phyloP scores from a whole-genome alignment of 2,113 vertebrate genomes.

The Carassius carassius region DNA sequence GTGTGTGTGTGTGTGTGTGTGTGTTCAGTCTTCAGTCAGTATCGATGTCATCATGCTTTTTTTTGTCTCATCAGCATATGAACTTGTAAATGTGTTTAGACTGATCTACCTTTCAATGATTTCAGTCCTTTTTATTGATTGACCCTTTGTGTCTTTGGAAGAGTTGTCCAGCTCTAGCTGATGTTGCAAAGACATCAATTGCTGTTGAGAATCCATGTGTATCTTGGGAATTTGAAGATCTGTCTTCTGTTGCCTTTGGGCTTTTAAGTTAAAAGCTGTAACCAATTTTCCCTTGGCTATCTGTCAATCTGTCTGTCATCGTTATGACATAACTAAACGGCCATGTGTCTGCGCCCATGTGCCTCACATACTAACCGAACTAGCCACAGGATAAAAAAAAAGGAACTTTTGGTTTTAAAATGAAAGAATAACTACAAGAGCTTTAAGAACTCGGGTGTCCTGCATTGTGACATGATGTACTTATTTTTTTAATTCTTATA shows the following conservation, averaged over 20 bases:
- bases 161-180: conserved; percentile 22
- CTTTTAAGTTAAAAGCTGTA: conserved; percentile 35
- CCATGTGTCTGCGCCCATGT: neutral
- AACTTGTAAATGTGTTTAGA: conserved; percentile 44
- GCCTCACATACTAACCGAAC: neutral
- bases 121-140: conserved; percentile 28
- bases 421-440: neutral
- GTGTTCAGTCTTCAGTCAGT: conserved; percentile 15
- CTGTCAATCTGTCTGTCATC: conserved; percentile 33
- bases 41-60: conserved; percentile 8
- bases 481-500: too few species aligned
- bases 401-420: neutral
- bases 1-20: neutral
- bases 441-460: neutral
- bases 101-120: conserved; percentile 44
- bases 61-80: conserved; percentile 33
- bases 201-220: conserved; percentile 17
- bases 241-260: conserved; percentile 26
- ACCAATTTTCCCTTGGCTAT: conserved; percentile 23
- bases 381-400: neutral
- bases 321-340: neutral
- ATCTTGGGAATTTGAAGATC: conserved; percentile 41
- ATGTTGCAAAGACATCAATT: conserved; percentile 34
- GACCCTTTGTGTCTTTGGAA: conserved; percentile 37
- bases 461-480: neutral